phyloP scores from a whole-genome alignment of 2,113 vertebrate species.

The Calypte anna region DNA sequence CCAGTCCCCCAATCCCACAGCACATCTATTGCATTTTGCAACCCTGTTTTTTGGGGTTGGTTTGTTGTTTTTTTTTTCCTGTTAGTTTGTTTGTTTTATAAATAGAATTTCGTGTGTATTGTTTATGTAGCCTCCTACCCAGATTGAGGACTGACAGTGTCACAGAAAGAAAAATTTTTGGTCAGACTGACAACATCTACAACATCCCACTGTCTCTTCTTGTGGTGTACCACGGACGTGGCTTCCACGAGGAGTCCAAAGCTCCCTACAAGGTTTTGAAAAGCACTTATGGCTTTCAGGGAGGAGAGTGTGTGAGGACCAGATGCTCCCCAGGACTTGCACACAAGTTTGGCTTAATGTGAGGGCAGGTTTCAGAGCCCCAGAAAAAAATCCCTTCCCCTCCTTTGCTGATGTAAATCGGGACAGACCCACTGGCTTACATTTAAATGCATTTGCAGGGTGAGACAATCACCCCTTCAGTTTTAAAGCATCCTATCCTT shows the following conservation, averaged over 20 bases:
- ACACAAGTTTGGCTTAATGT: not conserved
- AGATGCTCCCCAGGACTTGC: slow-evolving; percentile 4
- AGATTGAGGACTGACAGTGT: not conserved
- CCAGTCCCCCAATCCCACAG: not conserved
- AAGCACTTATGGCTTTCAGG: slow-evolving; percentile 5
- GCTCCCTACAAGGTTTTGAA: not conserved
- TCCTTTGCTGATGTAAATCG: slow-evolving; percentile 7
- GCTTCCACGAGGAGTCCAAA: slow-evolving; percentile 13
- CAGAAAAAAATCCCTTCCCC: not conserved
- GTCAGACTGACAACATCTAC: slow-evolving; percentile 30
- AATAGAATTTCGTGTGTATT: not conserved
- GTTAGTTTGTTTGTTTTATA: not conserved
- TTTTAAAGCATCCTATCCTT: slow-evolving; percentile 7
- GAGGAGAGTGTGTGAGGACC: not conserved
- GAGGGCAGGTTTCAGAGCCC: not conserved
- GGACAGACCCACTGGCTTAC: not conserved
- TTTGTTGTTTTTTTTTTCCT: not conserved
- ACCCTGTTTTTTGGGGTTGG: not conserved
- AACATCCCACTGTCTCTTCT: slow-evolving; percentile 49
- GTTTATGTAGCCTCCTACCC: not conserved
- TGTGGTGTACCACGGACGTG: not conserved
- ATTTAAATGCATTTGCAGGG: not conserved
- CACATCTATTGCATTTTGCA: not conserved
- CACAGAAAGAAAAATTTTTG: slow-evolving; percentile 12
- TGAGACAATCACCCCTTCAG: not conserved